A percentile compares a stretch with the other conserved stretches of the same genome.
Evolutionary conservation across 2,797 vertebrate species (phyloP).

Genomic region (Alca torda): DNA sequence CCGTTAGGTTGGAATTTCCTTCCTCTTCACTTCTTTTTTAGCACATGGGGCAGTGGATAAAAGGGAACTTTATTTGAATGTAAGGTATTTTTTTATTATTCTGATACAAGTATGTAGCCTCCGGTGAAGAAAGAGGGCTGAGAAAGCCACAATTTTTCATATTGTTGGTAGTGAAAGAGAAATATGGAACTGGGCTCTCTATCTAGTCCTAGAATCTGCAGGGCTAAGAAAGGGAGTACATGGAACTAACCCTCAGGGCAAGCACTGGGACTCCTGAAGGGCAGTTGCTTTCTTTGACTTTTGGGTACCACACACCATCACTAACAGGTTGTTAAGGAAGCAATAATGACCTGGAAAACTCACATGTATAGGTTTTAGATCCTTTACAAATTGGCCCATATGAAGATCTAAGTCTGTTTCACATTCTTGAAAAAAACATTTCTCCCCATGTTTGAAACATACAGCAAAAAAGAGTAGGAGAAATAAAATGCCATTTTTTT

Average conservation of each 20-base stretch:
- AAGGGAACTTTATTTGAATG: not conserved
- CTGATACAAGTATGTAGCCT: not conserved
- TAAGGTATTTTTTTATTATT: not conserved
- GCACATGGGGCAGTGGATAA: not conserved
- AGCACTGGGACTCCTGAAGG: not conserved
- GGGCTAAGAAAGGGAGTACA: not conserved
- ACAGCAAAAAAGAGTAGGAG: not conserved
- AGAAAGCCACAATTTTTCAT: not conserved
- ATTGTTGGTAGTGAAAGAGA: not conserved
- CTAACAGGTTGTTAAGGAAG: not conserved
- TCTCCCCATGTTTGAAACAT: not conserved
- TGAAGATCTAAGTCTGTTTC: not conserved
- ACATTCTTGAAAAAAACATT: not conserved
- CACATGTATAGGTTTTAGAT: not conserved
- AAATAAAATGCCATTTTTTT: not conserved
- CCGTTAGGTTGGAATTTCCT: not conserved
- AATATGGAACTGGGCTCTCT: not conserved
- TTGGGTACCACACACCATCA: not conserved
- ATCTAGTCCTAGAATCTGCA: not conserved
- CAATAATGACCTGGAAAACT: not conserved
- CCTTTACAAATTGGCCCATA: not conserved
- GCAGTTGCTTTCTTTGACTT: not conserved
- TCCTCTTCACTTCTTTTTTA: not conserved
- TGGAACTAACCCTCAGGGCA: not conserved
- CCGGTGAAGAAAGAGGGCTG: not conserved